A percentile compares a stretch with the other conserved stretches of the same genome.
phyloP scores from a whole-genome alignment of 2,113 vertebrate species.

The Otolemur garnettii region DNA sequence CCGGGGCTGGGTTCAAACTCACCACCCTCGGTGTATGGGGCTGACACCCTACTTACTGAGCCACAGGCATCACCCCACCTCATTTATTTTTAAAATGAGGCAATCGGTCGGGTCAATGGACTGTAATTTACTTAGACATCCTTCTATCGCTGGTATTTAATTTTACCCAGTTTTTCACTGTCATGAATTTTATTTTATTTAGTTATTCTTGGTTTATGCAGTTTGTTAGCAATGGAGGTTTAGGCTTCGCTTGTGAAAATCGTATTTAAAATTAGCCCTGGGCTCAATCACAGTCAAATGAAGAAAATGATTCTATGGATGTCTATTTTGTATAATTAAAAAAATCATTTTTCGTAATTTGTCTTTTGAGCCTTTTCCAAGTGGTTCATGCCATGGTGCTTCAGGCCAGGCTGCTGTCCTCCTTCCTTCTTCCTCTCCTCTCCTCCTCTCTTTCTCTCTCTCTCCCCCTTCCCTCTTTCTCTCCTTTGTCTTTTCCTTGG shows the following conservation, averaged over 20 bases:
- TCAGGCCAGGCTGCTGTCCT: neutral
- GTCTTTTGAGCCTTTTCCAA: neutral
- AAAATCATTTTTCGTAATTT: neutral
- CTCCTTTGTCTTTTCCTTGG: too few species aligned
- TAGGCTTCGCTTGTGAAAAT: neutral
- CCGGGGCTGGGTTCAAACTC: too few species aligned
- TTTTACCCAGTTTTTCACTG: neutral
- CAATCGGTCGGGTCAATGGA: neutral
- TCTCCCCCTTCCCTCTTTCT: too few species aligned
- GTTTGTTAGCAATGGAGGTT: neutral
- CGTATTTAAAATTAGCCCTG: neutral
- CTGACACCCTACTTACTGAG: too few species aligned
- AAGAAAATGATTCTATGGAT: neutral
- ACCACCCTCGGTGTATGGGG: too few species aligned
- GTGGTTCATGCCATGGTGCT: neutral
- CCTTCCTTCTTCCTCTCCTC: neutral
- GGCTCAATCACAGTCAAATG: neutral
- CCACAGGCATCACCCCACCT: neutral
- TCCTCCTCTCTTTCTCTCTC: too few species aligned
- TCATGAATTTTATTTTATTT: slow-evolving; percentile 12
- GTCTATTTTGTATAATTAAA: neutral
- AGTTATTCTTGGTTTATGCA: neutral
- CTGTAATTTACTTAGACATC: neutral
- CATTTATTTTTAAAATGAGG: slow-evolving; percentile 41
- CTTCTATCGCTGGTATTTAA: neutral